Conservation (phyloP, 2,113 vertebrate genomes). For the Sinocyclocheilus grahami region DNA sequence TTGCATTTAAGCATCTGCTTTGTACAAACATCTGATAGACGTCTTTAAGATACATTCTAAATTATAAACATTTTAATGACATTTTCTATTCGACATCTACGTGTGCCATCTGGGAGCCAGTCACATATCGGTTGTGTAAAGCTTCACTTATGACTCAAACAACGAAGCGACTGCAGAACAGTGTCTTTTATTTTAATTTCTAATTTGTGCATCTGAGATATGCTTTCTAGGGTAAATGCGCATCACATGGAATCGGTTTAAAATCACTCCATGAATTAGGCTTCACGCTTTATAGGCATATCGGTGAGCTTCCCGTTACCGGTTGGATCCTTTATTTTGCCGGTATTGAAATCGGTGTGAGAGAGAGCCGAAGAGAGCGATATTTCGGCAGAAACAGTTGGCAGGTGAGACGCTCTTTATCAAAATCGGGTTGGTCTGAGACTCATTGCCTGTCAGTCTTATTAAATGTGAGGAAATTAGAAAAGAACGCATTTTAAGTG, state of each 20-base stretch:
- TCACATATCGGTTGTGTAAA: too few relatives aligned
- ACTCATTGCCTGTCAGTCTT: neutral
- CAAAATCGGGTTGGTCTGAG: neutral
- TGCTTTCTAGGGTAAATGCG: neutral
- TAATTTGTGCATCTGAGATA: neutral
- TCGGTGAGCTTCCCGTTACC: neutral
- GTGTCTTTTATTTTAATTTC: neutral
- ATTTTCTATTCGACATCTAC: too few relatives aligned
- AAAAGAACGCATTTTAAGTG: neutral
- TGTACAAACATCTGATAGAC: too few relatives aligned
- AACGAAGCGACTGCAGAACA: too few relatives aligned
- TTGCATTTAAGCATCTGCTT: too few relatives aligned
- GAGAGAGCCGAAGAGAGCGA: neutral
- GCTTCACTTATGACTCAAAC: too few relatives aligned
- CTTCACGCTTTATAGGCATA: neutral
- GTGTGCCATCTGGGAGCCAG: neutral
- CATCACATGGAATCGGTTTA: neutral
- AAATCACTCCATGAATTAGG: neutral
- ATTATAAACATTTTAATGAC: too few relatives aligned
- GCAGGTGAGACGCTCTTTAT: neutral
- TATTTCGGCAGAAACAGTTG: neutral
- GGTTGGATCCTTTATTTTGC: neutral
- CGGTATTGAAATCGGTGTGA: neutral
- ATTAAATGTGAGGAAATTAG: neutral
- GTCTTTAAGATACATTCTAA: too few relatives aligned